phyloP scores from a whole-genome alignment of 1,140 invertebrate species.

The Zeugodacus cucurbitae region DNA sequence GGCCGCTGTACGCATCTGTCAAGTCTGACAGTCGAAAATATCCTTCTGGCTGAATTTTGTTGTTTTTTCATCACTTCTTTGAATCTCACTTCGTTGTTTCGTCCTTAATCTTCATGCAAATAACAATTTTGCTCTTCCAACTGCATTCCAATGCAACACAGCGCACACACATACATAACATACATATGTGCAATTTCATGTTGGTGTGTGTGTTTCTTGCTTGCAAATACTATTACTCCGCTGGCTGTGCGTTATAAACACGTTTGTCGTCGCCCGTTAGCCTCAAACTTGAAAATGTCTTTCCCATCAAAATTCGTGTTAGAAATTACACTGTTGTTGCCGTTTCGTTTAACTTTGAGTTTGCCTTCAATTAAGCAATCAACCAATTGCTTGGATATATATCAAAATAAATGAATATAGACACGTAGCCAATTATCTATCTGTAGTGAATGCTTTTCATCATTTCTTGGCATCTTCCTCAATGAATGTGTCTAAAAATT shows the following conservation, averaged over 20 bases:
- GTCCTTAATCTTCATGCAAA: slow-evolving; percentile 26
- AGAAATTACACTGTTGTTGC: neutral
- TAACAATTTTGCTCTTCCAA: neutral
- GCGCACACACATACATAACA: no score
- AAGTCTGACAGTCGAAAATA: neutral
- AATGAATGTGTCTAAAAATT: no score
- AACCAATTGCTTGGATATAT: neutral
- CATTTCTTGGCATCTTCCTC: no score
- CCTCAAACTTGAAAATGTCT: neutral
- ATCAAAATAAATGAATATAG: neutral
- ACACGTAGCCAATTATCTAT: neutral
- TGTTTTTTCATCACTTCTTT: neutral
- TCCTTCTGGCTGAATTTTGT: neutral
- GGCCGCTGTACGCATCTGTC: neutral
- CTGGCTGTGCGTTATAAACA: neutral
- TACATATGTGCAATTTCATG: neutral
- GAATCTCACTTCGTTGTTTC: neutral
- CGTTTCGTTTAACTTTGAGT: neutral
- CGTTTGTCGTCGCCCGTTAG: neutral
- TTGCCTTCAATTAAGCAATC: slow-evolving; percentile 15
- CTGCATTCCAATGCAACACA: neutral
- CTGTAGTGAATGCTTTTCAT: neutral
- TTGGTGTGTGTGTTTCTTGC: neutral
- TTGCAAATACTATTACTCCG: neutral
- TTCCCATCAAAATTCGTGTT: neutral